Evolutionary conservation across 2,797 vertebrate species (phyloP), one percentile per base, ranked within the genome.

Genomic region (Perodicticus potto): DNA sequence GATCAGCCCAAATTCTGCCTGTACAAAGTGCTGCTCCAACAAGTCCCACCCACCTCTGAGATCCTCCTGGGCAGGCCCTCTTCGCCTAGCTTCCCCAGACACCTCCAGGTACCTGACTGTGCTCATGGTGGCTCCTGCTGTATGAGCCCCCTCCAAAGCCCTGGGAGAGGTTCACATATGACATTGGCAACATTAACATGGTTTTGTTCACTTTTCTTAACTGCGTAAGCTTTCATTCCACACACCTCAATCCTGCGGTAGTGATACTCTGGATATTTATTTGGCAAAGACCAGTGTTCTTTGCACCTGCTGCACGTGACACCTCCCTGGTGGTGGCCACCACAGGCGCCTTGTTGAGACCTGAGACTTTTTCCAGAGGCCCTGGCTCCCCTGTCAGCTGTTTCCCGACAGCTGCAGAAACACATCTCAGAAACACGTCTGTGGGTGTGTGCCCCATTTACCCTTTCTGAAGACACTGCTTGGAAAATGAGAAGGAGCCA

Each of bases 361-460:
- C 0, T 0, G 6, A 7, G 8, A 4, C 3, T 5, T 55, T 13
- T 14, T 32, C 81, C 7, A 0, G 53, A n/a, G 20, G 59, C 19
- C 0, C 0, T 5, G 19, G 43, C 69, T 59, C 10, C 37, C 32
- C 63, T 4, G 7, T 53, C 49, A 14, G 20, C 53, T 7, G 1
- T 27, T 61, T 22, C 37, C 27, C 2, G 23, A 37, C 8, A 20
- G 17, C 37, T 5, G 32, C 45, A 37, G 13, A 61, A 53, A 53
- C 45, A 13, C 45, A 3, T 49, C 19, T 43, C 32, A 11, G 3
- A 20, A 8, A 4, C 32, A 27, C 22, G 19, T 59, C 55, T 5
- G 1, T 2, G 0, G 1, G 5, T 0, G 37, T 0, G 16, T 25
- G 19, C 9, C 7, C 61, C 43, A 3, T 0, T 2, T 1, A 7